A percentile compares a stretch with the other conserved stretches of the same genome.
Evolutionary conservation across 2,797 vertebrate genomes (phyloP).

Genomic region (Pelodytes ibericus): DNA sequence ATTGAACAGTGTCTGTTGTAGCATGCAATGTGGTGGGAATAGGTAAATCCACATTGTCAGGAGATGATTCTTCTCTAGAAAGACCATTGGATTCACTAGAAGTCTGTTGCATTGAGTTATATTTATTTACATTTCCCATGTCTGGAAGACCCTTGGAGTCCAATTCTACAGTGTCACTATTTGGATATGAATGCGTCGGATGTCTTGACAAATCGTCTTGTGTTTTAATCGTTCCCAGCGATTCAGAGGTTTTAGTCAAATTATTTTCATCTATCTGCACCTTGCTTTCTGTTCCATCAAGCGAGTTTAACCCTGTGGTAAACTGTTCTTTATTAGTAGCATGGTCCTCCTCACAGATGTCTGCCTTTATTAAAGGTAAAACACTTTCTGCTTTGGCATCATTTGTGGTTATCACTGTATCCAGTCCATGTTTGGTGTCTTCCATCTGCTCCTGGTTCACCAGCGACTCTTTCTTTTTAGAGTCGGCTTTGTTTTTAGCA

Average conservation of each 20-base stretch:
- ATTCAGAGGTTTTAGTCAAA: background rate
- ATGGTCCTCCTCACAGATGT: background rate
- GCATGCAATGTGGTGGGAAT: background rate
- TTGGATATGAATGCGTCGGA: background rate
- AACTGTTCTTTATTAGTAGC: background rate
- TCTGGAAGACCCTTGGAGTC: background rate
- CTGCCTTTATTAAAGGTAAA: constrained; percentile 35
- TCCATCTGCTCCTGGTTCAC: constrained; percentile 59
- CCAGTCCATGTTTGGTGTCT: constrained; percentile 47
- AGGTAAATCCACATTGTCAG: constrained; percentile 8
- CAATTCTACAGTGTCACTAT: background rate
- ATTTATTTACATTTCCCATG: constrained; percentile 43
- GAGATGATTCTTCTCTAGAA: background rate
- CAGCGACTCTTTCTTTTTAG: constrained; percentile 59
- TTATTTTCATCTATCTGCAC: background rate
- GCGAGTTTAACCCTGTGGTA: background rate
- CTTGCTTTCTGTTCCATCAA: background rate
- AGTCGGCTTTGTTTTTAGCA: constrained; percentile 38
- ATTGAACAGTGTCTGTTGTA: background rate
- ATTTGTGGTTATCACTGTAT: constrained; percentile 38
- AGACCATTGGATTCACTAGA: background rate
- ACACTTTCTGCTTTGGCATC: constrained; percentile 53
- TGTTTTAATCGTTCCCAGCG: background rate
- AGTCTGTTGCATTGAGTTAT: background rate
- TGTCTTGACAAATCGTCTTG: constrained; percentile 8